phyloP scores from a whole-genome alignment of 2,113 vertebrate genomes.

The Planiliza haematocheilus region DNA sequence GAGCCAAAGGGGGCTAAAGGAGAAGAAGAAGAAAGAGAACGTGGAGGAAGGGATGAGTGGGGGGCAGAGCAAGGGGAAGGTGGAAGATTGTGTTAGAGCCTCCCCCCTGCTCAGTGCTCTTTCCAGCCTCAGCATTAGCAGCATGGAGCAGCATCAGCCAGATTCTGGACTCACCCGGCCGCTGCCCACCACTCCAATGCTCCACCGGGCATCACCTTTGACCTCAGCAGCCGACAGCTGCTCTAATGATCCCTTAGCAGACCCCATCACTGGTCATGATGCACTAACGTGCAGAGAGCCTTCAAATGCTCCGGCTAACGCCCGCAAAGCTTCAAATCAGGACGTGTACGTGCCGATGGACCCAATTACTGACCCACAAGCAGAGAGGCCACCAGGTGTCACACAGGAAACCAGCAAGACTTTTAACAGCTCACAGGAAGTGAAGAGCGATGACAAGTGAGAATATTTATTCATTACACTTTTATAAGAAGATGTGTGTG shows the following conservation, averaged over 20 bases:
- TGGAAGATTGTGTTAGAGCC: constrained; percentile 54
- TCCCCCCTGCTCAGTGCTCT: constrained; percentile 74
- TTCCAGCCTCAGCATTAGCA: constrained; percentile 41
- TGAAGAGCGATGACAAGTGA: constrained; percentile 39
- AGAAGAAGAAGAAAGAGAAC: constrained; percentile 23
- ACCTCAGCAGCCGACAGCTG: constrained; percentile 30
- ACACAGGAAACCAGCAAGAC: background rate
- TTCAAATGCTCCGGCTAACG: background rate
- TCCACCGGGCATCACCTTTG: constrained; percentile 46
- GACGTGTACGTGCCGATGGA: constrained; percentile 76
- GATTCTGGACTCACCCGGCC: background rate
- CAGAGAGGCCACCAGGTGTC: background rate
- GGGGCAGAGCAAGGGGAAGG: constrained; percentile 8
- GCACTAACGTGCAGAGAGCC: background rate
- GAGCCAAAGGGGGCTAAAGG: constrained; percentile 32
- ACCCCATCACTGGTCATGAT: background rate
- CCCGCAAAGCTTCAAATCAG: background rate
- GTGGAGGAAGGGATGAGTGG: background rate
- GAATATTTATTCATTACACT: background rate
- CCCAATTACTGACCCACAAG: constrained; percentile 27
- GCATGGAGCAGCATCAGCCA: constrained; percentile 14
- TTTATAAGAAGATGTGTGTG: background rate
- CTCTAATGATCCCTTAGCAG: background rate
- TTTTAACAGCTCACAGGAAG: background rate
- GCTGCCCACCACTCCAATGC: constrained; percentile 24